Conservation (phyloP, 2,113 vertebrate species). For the Tor tambroides region DNA sequence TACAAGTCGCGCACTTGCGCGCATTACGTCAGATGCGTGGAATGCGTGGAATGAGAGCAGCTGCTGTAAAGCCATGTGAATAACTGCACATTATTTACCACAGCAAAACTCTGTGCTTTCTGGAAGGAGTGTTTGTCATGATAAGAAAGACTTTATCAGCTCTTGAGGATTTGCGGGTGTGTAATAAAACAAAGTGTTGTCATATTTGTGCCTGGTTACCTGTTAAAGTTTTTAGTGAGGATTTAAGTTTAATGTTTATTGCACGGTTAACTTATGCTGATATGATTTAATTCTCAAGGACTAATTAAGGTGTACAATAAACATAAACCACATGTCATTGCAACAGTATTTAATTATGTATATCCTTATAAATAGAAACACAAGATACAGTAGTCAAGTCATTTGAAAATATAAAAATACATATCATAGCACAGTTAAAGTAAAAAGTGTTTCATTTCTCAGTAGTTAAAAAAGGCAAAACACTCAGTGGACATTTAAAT, state of each 20-base stretch:
- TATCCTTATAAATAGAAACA: neutral
- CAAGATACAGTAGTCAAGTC: neutral
- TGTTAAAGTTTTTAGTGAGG: neutral
- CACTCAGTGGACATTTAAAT: neutral
- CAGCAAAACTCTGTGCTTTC: neutral
- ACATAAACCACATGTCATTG: neutral
- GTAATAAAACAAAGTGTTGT: neutral
- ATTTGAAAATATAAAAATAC: conserved; percentile 15
- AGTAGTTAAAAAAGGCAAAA: neutral
- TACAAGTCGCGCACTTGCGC: conserved; percentile 68
- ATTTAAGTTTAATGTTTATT: neutral
- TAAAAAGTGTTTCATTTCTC: neutral
- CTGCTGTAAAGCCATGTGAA: conserved; percentile 31
- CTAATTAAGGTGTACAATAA: neutral
- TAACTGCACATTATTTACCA: neutral
- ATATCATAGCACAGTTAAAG: neutral
- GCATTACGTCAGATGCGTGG: conserved; percentile 93
- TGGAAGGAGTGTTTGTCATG: neutral
- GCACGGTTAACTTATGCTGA: neutral
- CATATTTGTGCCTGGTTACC: neutral
- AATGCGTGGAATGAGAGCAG: conserved; percentile 87
- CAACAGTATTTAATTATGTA: neutral
- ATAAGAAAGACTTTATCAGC: neutral
- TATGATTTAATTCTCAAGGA: neutral
- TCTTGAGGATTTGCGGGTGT: neutral